Evolutionary conservation across 2,113 vertebrate genomes (phyloP), one percentile per base, ranked within the genome.

Genomic region (Murina feae): DNA sequence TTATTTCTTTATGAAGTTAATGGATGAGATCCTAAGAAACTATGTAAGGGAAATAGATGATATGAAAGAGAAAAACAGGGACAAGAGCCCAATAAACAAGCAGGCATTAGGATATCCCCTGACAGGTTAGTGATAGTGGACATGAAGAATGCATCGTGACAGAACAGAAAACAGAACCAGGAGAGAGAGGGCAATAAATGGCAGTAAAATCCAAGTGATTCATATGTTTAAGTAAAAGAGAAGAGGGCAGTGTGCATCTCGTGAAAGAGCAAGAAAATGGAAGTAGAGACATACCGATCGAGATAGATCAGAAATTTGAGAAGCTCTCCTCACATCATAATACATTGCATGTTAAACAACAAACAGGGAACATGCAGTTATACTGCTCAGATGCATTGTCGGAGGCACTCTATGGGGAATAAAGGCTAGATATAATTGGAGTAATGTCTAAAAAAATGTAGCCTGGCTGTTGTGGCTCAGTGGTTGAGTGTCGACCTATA

Each of bases 1-100:
- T 58, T 89, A 51, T 91, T 90, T 94, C 65, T 86, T 91, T 66
- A 60, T 93, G 91, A 69, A 78, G 20, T 94, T 69, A 96, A 39
- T 78, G 12, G 69, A 89, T 3, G 25, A 60, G 18, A 30, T 65
- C 47, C 35, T 92, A 80, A 81, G 82, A 91, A 25, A 42, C 76
- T 91, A 53, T 16, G 1, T 89, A 74, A 93, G 71, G 51, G 91
- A 93, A 94, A 69, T 37, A 69, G 74, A 72, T 81, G 51, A 53
- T 53, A 80, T 66, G 84, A 85, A 96, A 95, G 66, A 90, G 47
- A 94, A 32, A 94, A 84, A 87, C 60, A 55, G 63, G 32, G 37
- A 72, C 21, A 87, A 42, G 66, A 94, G 87, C 49, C 80, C 28
- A 84, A n/a, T 85, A 82, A 95, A 74, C 78, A 94, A 30, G 25